These are phyloP conservation scores for Thamnophis elegans DNA, from an alignment of 2,797 vertebrate species.

Conservation along the genomic window DNA sequence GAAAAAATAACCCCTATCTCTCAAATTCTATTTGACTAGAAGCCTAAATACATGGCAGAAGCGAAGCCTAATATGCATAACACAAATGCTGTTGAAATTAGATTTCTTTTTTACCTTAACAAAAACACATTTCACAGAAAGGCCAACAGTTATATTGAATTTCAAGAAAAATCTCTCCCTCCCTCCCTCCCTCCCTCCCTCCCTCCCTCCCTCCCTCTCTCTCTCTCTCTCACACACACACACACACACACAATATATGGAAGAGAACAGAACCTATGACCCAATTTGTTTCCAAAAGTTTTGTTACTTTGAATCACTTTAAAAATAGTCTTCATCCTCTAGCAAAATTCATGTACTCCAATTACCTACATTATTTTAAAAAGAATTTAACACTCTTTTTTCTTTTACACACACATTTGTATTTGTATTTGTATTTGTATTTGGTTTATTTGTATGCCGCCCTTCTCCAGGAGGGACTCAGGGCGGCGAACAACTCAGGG, in stretches of 20 bases:
- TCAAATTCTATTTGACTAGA: not conserved
- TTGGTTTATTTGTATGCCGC: too few species aligned
- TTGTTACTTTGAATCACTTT: not conserved
- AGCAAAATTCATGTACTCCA: not conserved
- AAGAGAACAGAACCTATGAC: not conserved
- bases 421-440: too few species aligned
- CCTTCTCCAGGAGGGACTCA: too few species aligned
- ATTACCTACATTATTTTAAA: not conserved
- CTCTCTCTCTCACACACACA: too few species aligned
- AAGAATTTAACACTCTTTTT: not conserved
- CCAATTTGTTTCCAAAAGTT: not conserved
- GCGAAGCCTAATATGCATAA: not conserved
- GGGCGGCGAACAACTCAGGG: too few species aligned
- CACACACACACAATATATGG: not conserved
- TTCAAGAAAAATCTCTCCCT: not conserved
- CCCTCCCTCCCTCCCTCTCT: too few species aligned
- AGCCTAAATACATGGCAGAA: not conserved
- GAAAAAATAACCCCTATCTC: not conserved
- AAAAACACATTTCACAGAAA: not conserved
- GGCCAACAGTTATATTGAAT: not conserved
- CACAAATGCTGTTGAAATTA: not conserved
- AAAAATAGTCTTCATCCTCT: not conserved
- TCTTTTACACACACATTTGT: not conserved
- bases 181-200: not conserved
- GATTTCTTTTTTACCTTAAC: not conserved